These are phyloP conservation scores for Plodia interpunctella DNA, from an alignment of 1,140 invertebrate species.

Conservation along the genomic window DNA sequence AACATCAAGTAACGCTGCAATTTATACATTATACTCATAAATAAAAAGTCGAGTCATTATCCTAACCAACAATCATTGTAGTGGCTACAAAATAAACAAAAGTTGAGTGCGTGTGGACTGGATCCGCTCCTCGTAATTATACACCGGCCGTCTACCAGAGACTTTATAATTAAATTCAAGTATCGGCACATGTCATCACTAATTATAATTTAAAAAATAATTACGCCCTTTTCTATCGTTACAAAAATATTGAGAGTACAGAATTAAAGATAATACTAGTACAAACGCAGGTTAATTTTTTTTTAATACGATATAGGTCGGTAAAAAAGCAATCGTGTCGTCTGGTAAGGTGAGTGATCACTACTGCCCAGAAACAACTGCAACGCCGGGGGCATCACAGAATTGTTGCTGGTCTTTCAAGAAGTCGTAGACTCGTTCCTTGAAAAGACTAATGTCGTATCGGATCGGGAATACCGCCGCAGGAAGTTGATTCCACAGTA, in stretches of 20 bases:
- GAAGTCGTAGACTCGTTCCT: too few relatives aligned
- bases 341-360: too few relatives aligned
- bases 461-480: too few relatives aligned
- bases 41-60: neutral
- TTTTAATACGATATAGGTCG: neutral
- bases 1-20: neutral
- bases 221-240: conserved; percentile 13
- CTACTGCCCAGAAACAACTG: too few relatives aligned
- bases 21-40: neutral
- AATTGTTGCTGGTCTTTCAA: too few relatives aligned
- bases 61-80: neutral
- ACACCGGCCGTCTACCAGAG: conserved; percentile 1
- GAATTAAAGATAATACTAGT: too few relatives aligned
- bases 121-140: neutral
- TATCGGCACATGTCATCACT: conserved; percentile 27
- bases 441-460: too few relatives aligned
- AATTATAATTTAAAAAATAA: conserved; percentile 30
- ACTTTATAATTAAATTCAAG: conserved; percentile 27
- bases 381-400: too few relatives aligned
- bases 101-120: neutral
- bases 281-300: too few relatives aligned
- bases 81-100: neutral
- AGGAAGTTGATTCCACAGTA: too few relatives aligned
- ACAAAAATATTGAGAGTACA: neutral
- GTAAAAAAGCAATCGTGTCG: too few relatives aligned